phyloP scores from a whole-genome alignment of 2,888 invertebrate genomes.

The Sesamia inferens region DNA sequence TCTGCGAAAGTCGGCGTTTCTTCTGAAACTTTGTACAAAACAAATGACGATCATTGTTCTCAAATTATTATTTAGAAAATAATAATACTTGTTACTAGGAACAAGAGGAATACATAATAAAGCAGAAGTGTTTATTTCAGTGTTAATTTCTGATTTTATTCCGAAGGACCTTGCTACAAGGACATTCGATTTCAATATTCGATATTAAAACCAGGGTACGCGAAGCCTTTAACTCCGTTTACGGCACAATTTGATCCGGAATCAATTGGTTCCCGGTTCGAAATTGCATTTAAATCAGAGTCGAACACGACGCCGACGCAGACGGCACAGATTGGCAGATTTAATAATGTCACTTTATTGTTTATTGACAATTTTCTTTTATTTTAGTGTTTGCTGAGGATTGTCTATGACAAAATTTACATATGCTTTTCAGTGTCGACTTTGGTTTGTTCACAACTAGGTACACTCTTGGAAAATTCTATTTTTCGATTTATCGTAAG shows the following conservation, averaged over 20 bases:
- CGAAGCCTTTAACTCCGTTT: conserved; percentile 20
- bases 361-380: conserved; percentile 8
- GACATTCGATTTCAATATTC: conserved; percentile 8
- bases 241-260: conserved; percentile 34
- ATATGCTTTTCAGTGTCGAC: not conserved
- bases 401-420: not conserved
- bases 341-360: conserved; percentile 28
- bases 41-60: conserved; percentile 5
- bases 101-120: conserved; percentile 9
- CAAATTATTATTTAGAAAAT: not conserved
- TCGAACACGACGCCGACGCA: conserved; percentile 6
- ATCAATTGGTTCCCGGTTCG: conserved; percentile 2
- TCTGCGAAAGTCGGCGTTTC: conserved; percentile 21
- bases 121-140: not conserved
- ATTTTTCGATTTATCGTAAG: not conserved
- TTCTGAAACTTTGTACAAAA: conserved; percentile 30
- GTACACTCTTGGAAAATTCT: not conserved
- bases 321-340: conserved; percentile 14
- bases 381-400: not conserved
- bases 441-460: no score
- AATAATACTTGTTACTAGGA: not conserved
- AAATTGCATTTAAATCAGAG: conserved; percentile 34
- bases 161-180: not conserved
- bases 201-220: conserved; percentile 2
- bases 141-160: not conserved